Evolutionary conservation across 2,888 invertebrate genomes (phyloP), one percentile per base, ranked within the genome.

Genomic region (Drosophila mimica): DNA sequence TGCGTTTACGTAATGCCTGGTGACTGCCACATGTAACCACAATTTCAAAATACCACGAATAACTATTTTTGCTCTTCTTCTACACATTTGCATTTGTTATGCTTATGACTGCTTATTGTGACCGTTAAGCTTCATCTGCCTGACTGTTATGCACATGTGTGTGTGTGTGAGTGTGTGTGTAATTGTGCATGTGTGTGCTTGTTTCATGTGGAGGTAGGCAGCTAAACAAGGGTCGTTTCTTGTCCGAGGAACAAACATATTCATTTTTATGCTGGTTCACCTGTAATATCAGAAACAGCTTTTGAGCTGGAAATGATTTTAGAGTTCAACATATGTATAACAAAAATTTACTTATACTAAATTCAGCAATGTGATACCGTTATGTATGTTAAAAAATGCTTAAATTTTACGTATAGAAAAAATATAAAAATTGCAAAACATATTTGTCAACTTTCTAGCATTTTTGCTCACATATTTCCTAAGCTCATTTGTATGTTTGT

Each of bases 91-190:
- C 64, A 75, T 79, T 80, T 82, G 72, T 73, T 70, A 63, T 79
- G 68, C 75, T 72, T 81, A 71, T 78, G 79, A 75, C 79, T 75
- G 82, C 73, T 79, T 73, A 77, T 82, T 78, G 65, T 52, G 73
- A 43, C 61, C 70, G 59, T 78, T 70, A 72, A 64, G 51, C 59
- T 60, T 56, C 74, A n/a, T 46, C 20, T 20, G 46, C 58, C 66
- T 60, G 62, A 74, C 68, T 65, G 64, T 65, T 68, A 65, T 36
- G 36, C 58, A 36, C 38, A 17, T 53, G 33, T 9, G 15, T 2
- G 11, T 4, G 13, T 56, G 28, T 36, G 2, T 25, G 25, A 3
- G 25, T 25, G 2, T 25, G 28, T 51, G 11, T 38, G 34, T 63
- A 48, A 46, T 20, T 54, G 28, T 57, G 53, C 7, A 11, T 31